These are phyloP conservation scores for Meteorus cinctellus DNA, from an alignment of 2,888 invertebrate genomes.

Conservation along the genomic window DNA sequence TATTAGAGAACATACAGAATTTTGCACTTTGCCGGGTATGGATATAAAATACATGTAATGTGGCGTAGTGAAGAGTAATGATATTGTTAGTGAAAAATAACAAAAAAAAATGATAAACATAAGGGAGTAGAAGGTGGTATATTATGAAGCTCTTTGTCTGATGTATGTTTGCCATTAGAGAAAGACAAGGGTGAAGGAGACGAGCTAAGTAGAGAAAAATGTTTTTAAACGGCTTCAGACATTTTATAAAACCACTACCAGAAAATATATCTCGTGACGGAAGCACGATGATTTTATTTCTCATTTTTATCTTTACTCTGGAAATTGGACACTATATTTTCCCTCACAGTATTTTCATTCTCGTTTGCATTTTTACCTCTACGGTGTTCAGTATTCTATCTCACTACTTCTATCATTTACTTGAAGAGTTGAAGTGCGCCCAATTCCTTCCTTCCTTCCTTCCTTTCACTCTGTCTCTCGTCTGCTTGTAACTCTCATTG, in stretches of 20 bases:
- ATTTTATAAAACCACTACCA: neutral
- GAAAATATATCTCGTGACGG: too few relatives aligned
- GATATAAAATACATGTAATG: neutral
- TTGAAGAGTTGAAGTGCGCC: constrained; percentile 5
- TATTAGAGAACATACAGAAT: constrained; percentile 12
- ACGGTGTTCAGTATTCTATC: neutral
- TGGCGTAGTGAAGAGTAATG: constrained; percentile 4
- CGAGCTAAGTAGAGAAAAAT: constrained; percentile 10
- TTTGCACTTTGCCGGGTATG: constrained; percentile 5
- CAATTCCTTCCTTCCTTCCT: constrained; percentile 32
- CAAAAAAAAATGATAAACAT: neutral
- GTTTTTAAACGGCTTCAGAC: neutral
- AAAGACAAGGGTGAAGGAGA: constrained; percentile 12
- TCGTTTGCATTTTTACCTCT: constrained; percentile 18
- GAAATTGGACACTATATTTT: constrained; percentile 1
- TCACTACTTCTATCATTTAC: constrained; percentile 19
- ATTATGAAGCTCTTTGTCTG: constrained; percentile 20
- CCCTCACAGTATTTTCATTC: constrained; percentile 13
- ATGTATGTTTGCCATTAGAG: constrained; percentile 22
- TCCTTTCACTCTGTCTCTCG: constrained; percentile 14
- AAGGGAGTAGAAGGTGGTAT: constrained; percentile 6
- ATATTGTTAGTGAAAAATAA: neutral
- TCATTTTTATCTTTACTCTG: neutral
- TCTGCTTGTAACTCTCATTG: neutral
- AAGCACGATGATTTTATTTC: neutral